A percentile compares a stretch with the other conserved stretches of the same genome.
These are phyloP conservation scores for Pheosia gnoma DNA, from an alignment of 2,888 invertebrate species.

Conservation along the genomic window DNA sequence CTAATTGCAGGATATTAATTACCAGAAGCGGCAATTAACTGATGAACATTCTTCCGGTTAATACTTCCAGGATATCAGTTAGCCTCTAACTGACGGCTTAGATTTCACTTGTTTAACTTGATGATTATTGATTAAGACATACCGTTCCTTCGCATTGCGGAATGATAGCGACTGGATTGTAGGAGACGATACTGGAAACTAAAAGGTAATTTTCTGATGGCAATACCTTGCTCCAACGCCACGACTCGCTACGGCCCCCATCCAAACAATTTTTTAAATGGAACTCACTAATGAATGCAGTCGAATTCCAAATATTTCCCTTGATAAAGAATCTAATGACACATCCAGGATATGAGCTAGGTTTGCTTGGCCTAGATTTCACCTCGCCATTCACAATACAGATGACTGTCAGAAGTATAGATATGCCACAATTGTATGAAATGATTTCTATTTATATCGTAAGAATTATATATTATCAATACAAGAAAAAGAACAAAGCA, in stretches of 20 bases:
- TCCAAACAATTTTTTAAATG: no score
- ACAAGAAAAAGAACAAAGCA: no score
- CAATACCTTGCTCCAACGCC: no score
- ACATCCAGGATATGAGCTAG: conserved; percentile 28
- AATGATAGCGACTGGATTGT: no score
- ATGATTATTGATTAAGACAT: background rate
- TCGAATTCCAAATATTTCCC: conserved; percentile 24
- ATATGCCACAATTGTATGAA: background rate
- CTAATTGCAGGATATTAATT: background rate
- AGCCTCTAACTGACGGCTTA: conserved; percentile 6
- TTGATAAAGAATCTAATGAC: conserved; percentile 16
- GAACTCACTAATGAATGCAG: no score
- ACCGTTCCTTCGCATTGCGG: no score
- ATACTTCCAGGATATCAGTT: conserved; percentile 5
- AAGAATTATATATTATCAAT: no score
- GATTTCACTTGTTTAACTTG: conserved; percentile 14
- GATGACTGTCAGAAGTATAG: background rate
- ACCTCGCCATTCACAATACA: conserved; percentile 14
- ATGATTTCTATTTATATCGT: no score
- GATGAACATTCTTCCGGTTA: background rate
- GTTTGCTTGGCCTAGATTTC: conserved; percentile 42
- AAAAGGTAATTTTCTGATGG: no score
- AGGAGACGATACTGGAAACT: no score
- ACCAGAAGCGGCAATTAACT: background rate
- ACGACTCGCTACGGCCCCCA: no score